Evolutionary conservation across 2,888 invertebrate species (phyloP), one percentile per base, ranked within the genome.

Genomic region (Tenthredo notha): DNA sequence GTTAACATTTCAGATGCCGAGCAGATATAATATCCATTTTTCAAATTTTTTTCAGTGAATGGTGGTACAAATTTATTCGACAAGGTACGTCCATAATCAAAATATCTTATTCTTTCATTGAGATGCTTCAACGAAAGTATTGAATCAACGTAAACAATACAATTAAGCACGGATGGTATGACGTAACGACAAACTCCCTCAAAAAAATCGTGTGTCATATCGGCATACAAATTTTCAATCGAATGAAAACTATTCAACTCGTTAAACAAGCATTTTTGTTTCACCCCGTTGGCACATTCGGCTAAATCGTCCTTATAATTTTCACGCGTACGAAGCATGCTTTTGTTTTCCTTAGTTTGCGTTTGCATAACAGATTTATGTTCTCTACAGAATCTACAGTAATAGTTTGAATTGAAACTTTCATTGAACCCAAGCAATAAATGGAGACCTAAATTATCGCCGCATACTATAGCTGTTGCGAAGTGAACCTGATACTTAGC

Each of bases 401-500:
- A 25, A 37, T 70, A 37, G 12, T 75, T 21, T 18, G 88, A 85
- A 29, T 85, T 84, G 72, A 88, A 89, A 70, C 87, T 83, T 84
- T 88, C 87, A 37, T 78, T 84, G 72, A 87, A 87, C 21, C 88
- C 88, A 15, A 87, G 72, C 82, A 89, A 50, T 50, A 50, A 18
- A 50, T 50, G 50, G 3, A 50, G 50, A 5, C 18, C 50, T 5
- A 18, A 50, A 50, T 87, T 75, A 84, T 70, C 88, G 1, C 87
- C 88, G 33, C 86, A 33, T 77, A 88, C 86, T 40, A 58, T 65
- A 3, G 86, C 85, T 37, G 87, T 75, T 3, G 86, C 77, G 84
- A 89, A 89, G 84, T 84, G 86, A 18, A 86, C 78, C 82, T 70
- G 84, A 67, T 84, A 50, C 29, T 75, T 47, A 50, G 67, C 78